A percentile compares a stretch with the other conserved stretches of the same genome.
Evolutionary conservation across 2,888 invertebrate species (phyloP).

Genomic region (Watsonalla binaria): DNA sequence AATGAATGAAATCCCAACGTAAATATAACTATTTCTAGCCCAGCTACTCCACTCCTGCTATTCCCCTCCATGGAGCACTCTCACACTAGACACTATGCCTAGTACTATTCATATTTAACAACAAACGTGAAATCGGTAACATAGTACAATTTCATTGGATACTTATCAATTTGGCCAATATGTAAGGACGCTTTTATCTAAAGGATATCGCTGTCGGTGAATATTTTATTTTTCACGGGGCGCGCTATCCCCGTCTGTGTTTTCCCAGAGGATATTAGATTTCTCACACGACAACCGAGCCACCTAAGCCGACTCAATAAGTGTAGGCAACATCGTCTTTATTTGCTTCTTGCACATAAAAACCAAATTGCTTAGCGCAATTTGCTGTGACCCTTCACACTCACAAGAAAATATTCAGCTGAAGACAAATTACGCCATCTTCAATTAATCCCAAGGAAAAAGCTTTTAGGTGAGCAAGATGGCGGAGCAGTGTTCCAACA

Average conservation of each 20-base stretch:
- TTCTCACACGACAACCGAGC: constrained; percentile 35
- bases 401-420: constrained; percentile 20
- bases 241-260: constrained; percentile 47
- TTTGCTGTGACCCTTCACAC: constrained; percentile 4
- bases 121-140: no score
- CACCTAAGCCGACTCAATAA: constrained; percentile 25
- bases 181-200: constrained; percentile 30
- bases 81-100: no score
- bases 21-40: no score
- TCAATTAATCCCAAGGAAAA: constrained; percentile 28
- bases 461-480: constrained; percentile 23
- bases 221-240: constrained; percentile 54
- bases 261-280: constrained; percentile 58
- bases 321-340: constrained; percentile 35
- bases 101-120: no score
- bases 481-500: constrained; percentile 13
- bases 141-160: constrained; percentile 5
- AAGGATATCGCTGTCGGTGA: constrained; percentile 38
- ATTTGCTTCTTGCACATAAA: constrained; percentile 27
- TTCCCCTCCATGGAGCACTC: no score
- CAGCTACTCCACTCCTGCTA: no score
- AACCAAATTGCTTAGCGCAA: constrained; percentile 9
- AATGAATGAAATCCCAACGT: no score
- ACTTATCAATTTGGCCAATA: constrained; percentile 22
- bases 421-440: constrained; percentile 27